These are phyloP conservation scores for Heliconius hewitsoni DNA, from an alignment of 1,140 invertebrate species.

Conservation along the genomic window DNA sequence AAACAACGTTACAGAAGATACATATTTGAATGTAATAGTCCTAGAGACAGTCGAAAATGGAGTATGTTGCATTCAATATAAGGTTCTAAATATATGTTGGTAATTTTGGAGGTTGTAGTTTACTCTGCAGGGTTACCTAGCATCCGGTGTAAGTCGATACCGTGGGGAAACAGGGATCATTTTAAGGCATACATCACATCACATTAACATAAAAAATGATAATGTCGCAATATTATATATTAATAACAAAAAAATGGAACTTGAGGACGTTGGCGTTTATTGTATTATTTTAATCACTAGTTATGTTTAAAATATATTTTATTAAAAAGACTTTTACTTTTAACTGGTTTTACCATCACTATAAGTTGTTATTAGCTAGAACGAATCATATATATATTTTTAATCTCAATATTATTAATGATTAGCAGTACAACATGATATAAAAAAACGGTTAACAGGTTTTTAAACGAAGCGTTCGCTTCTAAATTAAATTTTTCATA, in stretches of 20 bases:
- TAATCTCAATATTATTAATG: slow-evolving; percentile 12
- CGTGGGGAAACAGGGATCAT: slow-evolving; percentile 69
- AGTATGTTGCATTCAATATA: not conserved
- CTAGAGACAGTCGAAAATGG: not conserved
- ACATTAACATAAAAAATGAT: slow-evolving; percentile 38
- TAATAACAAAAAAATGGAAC: not conserved
- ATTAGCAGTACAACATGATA: slow-evolving; percentile 7
- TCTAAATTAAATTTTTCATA: not conserved
- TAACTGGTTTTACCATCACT: slow-evolving; percentile 8
- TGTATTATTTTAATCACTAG: not conserved
- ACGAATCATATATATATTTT: not conserved
- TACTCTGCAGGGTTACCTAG: slow-evolving; percentile 62
- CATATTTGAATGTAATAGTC: slow-evolving; percentile 37
- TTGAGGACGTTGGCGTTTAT: not conserved
- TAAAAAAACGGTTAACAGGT: not conserved
- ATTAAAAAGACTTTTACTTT: not conserved
- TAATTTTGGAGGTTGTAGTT: slow-evolving; percentile 50
- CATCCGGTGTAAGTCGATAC: slow-evolving; percentile 76
- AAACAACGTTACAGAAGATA: slow-evolving; percentile 45
- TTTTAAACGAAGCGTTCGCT: not conserved
- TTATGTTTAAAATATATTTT: not conserved
- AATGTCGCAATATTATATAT: slow-evolving; percentile 5
- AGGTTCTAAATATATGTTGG: slow-evolving; percentile 26
- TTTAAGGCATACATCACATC: slow-evolving; percentile 53
- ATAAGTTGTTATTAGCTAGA: slow-evolving; percentile 15